Evolutionary conservation across 1,140 invertebrate species (phyloP).

Genomic region (Araneus ventricosus): DNA sequence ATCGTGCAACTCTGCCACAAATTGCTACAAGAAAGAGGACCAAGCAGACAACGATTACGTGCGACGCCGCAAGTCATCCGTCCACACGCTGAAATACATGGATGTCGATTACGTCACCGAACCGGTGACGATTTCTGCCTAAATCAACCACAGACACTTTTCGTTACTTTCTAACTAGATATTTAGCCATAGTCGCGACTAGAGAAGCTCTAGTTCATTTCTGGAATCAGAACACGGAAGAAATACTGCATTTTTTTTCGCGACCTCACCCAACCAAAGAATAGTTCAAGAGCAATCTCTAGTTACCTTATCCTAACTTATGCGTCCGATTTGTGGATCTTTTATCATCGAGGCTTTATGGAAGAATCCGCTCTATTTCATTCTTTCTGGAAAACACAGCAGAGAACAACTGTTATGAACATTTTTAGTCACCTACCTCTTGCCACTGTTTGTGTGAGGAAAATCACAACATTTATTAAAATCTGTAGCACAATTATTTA

Average conservation of each 20-base stretch:
- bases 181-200: not conserved
- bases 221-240: not conserved
- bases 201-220: conserved; percentile 4
- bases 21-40: not conserved
- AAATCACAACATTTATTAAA: no score
- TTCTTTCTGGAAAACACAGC: no score
- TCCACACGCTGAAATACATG: conserved; percentile 55
- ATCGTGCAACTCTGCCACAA: not conserved
- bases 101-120: conserved; percentile 70
- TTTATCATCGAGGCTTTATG: no score
- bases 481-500: no score
- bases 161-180: not conserved
- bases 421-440: no score
- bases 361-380: no score
- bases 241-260: not conserved
- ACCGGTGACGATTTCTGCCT: conserved; percentile 69
- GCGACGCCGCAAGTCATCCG: conserved; percentile 51
- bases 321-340: not conserved
- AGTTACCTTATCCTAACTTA: not conserved
- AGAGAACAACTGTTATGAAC: no score
- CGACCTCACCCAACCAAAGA: conserved; percentile 30
- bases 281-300: not conserved
- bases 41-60: conserved; percentile 10
- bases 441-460: no score
- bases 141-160: not conserved